Evolutionary conservation across 2,113 vertebrate species (phyloP).

Genomic region (Emydura subglobosa): DNA sequence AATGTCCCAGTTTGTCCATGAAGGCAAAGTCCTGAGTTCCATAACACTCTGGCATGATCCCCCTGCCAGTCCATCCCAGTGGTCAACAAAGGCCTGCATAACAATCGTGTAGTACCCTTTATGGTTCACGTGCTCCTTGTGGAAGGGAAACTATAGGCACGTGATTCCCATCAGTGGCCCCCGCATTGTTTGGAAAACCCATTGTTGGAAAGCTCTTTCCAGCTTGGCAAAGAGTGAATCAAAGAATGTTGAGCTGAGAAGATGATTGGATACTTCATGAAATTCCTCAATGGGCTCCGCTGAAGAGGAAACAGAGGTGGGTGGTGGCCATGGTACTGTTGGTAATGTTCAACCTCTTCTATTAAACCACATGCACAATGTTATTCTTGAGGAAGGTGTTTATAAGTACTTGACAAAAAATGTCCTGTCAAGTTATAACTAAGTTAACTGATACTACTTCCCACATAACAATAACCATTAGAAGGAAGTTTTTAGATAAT

Average conservation of each 20-base stretch:
- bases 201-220: background rate
- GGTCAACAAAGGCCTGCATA: no score
- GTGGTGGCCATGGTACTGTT: background rate
- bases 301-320: background rate
- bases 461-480: constrained; percentile 34
- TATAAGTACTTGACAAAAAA: background rate
- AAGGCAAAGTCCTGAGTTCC: no score
- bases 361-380: background rate
- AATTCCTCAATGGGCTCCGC: no score
- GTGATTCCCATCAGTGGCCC: no score
- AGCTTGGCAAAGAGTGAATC: background rate
- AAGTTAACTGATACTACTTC: constrained; percentile 20
- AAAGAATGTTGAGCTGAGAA: background rate
- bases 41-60: no score
- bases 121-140: no score
- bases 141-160: no score
- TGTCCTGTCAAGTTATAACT: background rate
- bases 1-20: no score
- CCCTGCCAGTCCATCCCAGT: no score
- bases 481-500: background rate
- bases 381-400: background rate
- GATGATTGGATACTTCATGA: background rate
- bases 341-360: background rate
- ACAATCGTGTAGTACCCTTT: no score
- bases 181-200: no score